Evolutionary conservation across 2,888 invertebrate genomes (phyloP), one percentile per base, ranked within the genome.

Genomic region (Macropis europaea): DNA sequence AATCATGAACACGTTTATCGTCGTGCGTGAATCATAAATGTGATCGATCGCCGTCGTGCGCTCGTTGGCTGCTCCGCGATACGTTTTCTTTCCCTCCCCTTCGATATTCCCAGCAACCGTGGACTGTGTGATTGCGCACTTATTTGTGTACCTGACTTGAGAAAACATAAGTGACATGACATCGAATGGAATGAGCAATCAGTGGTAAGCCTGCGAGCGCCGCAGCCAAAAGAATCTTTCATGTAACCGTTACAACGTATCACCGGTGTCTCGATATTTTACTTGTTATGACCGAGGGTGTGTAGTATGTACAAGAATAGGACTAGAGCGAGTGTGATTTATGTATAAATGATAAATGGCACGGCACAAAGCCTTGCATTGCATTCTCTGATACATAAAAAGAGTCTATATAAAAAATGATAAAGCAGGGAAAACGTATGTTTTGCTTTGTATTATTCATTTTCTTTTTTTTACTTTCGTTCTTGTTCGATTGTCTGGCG

Each of bases 171-270:
- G 81, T 77, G 73, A 66, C 73, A 82, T 86, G 85, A 80, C 66
- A 76, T 80, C 82, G 81, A 84, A 82, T 79, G 77, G 78, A 86
- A 87, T 84, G 88, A 88, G 89, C 88, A 88, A 89, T 85, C 84
- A 89, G 89, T 87, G 89, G 88, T 88, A 87, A 89, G 89, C 88
- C 85, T 87, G 88, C 88, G 88, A 89, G 88, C 89, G 89, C 81
- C 88, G 88, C 87, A 86, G 85, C 86, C 83, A 85, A 87, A 86
- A 59, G 30, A 69, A 70, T 79, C 79, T 77, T 77, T 81, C 72
- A 77, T 75, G 77, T 84, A 83, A 50, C 24, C 43, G 66, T 75
- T 59, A 77, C 70, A 73, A 79, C 64, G 78, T 76, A 71, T 70
- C 69, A 59, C 56, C 72, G 72, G 73, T 78, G 78, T 78, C 73